Conservation (phyloP, 92 coral and sea anemone genomes). For the Bergia puertoricense region DNA sequence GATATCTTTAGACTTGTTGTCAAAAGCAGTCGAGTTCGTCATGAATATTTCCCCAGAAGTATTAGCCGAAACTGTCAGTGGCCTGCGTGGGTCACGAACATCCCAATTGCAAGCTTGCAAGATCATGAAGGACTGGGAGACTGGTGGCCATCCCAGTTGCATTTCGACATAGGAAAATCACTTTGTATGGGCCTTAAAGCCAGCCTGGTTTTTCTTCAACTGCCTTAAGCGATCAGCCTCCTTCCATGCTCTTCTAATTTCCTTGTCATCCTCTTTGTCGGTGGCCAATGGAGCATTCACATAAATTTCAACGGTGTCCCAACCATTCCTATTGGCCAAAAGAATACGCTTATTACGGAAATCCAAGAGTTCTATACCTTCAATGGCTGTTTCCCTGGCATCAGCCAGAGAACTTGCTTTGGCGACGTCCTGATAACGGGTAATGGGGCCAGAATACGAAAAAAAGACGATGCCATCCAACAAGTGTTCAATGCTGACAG, state of each 20-base stretch:
- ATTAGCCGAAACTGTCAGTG: neutral
- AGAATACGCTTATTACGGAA: slow-evolving; percentile 12
- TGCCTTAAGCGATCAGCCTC: neutral
- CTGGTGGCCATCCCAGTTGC: neutral
- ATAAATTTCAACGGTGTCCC: neutral
- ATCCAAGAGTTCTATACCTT: neutral
- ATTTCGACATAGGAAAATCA: neutral
- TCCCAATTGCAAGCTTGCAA: neutral
- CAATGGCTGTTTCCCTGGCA: neutral
- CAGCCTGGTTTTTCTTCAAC: neutral
- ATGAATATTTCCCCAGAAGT: neutral
- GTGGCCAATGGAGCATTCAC: neutral
- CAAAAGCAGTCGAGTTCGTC: neutral
- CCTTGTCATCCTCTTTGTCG: neutral
- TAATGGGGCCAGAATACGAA: too few species aligned
- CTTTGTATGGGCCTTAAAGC: neutral
- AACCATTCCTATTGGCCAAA: neutral
- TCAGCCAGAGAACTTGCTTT: neutral
- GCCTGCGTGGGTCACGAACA: neutral
- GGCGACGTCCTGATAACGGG: neutral
- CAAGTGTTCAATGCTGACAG: too few species aligned
- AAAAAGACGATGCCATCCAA: too few species aligned
- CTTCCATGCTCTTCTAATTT: neutral
- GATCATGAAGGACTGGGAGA: neutral
- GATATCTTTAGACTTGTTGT: neutral